Percentiles rank a stretch among this genome's conserved stretches.
phyloP scores from a whole-genome alignment of 1,140 invertebrate genomes.

The Physella acuta region DNA sequence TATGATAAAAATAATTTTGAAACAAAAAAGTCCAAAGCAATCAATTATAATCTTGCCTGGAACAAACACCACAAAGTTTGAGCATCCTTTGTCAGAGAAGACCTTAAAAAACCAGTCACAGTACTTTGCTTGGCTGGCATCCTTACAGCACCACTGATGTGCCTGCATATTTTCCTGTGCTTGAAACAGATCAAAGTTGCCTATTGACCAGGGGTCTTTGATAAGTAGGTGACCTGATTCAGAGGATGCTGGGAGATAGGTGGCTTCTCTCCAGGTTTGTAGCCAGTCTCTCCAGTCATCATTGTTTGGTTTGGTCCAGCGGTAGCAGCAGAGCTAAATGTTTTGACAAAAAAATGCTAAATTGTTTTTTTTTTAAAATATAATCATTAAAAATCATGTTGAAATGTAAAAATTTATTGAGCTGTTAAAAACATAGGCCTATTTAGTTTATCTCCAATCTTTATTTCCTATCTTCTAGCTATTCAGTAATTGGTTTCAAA shows the following conservation, averaged over 20 bases:
- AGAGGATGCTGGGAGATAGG: neutral
- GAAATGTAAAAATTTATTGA: too few relatives aligned
- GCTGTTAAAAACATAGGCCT: too few relatives aligned
- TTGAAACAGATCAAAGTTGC: neutral
- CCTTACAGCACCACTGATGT: conserved; percentile 7
- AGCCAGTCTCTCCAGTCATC: neutral
- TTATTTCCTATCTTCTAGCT: too few relatives aligned
- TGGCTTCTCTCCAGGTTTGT: conserved; percentile 2
- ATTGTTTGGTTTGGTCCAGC: neutral
- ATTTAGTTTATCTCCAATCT: too few relatives aligned
- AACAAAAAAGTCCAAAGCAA: too few relatives aligned
- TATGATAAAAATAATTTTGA: too few relatives aligned
- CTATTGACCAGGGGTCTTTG: neutral
- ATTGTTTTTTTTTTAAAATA: too few relatives aligned
- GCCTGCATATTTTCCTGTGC: neutral
- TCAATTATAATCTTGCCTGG: neutral
- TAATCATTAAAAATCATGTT: too few relatives aligned
- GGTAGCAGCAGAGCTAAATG: conserved; percentile 5
- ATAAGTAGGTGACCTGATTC: neutral
- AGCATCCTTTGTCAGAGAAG: too few relatives aligned
- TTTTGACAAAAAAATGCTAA: too few relatives aligned
- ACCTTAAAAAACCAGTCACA: neutral
- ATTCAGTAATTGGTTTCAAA: too few relatives aligned
- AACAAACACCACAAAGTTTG: conserved; percentile 7
- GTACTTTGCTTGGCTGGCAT: neutral